phyloP scores from a whole-genome alignment of 2,113 vertebrate species.

The Platichthys flesus region DNA sequence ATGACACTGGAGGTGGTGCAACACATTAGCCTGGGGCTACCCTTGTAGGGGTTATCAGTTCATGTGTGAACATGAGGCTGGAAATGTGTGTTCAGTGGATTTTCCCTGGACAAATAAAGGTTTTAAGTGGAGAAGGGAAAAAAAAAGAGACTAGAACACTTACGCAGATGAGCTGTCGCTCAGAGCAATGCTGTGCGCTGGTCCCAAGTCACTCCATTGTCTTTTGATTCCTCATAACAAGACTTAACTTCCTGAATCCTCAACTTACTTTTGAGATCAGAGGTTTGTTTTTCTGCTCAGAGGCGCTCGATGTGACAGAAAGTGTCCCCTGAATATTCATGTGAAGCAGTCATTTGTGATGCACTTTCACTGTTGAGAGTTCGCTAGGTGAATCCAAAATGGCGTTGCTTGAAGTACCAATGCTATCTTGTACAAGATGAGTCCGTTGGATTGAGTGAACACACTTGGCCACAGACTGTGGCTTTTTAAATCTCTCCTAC shows the following conservation, averaged over 20 bases:
- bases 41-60: constrained; percentile 22
- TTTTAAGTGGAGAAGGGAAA: not conserved
- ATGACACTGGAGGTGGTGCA: not conserved
- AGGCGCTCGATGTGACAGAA: constrained; percentile 25
- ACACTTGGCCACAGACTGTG: not conserved
- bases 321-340: constrained; percentile 52
- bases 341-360: constrained; percentile 45
- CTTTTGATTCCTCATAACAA: constrained; percentile 16
- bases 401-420: constrained; percentile 9
- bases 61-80: constrained; percentile 8
- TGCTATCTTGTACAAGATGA: constrained; percentile 1
- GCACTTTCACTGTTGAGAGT: constrained; percentile 47
- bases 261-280: constrained; percentile 4
- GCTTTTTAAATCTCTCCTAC: not conserved
- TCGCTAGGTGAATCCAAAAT: constrained; percentile 35
- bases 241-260: constrained; percentile 32
- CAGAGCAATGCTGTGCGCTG: not conserved
- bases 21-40: constrained; percentile 20
- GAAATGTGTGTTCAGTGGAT: not conserved
- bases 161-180: constrained; percentile 21
- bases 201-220: constrained; percentile 14
- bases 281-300: constrained; percentile 7
- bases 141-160: not conserved
- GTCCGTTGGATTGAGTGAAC: constrained; percentile 10
- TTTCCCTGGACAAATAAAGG: not conserved